These are phyloP conservation scores for Drosophila watanabei DNA, from an alignment of 1,140 invertebrate species.

Conservation along the genomic window DNA sequence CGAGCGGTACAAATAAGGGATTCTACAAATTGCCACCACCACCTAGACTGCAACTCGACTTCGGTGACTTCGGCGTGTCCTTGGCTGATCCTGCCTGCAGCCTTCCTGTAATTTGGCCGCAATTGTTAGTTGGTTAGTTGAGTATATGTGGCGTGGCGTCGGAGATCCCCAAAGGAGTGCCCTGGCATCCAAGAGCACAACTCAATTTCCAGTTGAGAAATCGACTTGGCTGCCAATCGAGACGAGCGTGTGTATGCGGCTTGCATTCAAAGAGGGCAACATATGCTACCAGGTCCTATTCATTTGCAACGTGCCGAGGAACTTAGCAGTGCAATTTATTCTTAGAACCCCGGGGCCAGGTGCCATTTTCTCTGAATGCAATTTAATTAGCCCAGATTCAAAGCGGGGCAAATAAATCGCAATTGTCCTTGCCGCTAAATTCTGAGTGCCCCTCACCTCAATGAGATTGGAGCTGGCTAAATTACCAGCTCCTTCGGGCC, in stretches of 20 bases:
- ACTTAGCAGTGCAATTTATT: slow-evolving; percentile 52
- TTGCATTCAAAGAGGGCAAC: slow-evolving; percentile 41
- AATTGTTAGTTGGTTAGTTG: slow-evolving; percentile 50
- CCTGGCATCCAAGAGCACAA: slow-evolving; percentile 48
- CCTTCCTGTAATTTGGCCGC: slow-evolving; percentile 51
- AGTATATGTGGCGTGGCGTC: background rate
- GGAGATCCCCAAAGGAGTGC: slow-evolving; percentile 31
- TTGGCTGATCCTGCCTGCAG: slow-evolving; percentile 39
- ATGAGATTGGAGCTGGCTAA: slow-evolving; percentile 30
- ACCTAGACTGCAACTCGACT: slow-evolving; percentile 26
- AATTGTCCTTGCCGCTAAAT: slow-evolving; percentile 62
- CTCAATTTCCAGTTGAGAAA: slow-evolving; percentile 70
- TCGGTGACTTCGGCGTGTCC: slow-evolving; percentile 24
- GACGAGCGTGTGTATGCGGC: slow-evolving; percentile 73
- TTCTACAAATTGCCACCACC: slow-evolving; percentile 16
- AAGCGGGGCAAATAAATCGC: slow-evolving; percentile 61
- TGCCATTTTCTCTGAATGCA: slow-evolving; percentile 64
- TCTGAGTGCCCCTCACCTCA: slow-evolving; percentile 43
- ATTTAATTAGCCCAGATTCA: slow-evolving; percentile 80
- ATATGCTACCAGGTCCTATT: slow-evolving; percentile 58
- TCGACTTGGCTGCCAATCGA: slow-evolving; percentile 60
- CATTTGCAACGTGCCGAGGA: slow-evolving; percentile 46
- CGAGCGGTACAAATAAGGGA: slow-evolving; percentile 30
- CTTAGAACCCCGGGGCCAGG: slow-evolving; percentile 55
- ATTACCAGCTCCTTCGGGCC: slow-evolving; percentile 53